Evolutionary conservation across 2,797 vertebrate genomes (phyloP).

Genomic region (Dermochelys coriacea): DNA sequence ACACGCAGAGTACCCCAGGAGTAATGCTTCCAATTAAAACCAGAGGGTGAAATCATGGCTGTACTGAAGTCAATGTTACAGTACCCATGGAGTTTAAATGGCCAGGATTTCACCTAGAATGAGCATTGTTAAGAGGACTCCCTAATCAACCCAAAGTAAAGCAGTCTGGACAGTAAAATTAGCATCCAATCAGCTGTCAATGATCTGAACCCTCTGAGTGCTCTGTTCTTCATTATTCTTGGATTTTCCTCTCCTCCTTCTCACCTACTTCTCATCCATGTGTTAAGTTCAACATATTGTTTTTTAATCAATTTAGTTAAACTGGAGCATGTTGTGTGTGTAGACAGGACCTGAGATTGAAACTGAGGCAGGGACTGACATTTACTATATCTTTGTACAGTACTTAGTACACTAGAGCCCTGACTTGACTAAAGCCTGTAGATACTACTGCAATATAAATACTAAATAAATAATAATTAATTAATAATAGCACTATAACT

Average conservation of each 20-base stretch:
- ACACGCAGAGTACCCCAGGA: neutral
- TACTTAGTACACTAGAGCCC: neutral
- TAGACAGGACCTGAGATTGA: neutral
- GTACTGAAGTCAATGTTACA: no score
- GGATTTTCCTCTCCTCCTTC: neutral
- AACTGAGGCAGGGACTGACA: neutral
- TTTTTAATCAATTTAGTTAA: neutral
- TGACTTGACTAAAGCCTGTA: neutral
- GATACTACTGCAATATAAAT: neutral
- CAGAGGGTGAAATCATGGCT: neutral
- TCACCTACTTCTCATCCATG: neutral
- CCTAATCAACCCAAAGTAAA: neutral
- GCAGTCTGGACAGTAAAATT: neutral
- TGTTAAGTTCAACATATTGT: neutral
- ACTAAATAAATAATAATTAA: neutral
- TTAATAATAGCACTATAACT: neutral
- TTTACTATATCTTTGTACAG: neutral
- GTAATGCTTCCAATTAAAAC: neutral
- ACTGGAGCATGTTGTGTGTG: neutral
- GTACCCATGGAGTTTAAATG: no score
- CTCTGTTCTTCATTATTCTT: no score
- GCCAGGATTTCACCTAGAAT: neutral
- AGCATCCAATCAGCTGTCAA: neutral
- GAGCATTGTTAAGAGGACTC: constrained; percentile 1
- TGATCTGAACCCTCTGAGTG: neutral